Percentiles rank a stretch among this genome's conserved stretches.
Evolutionary conservation across 2,797 vertebrate genomes (phyloP).

Genomic region (Sternarchorhynchus goeldii): DNA sequence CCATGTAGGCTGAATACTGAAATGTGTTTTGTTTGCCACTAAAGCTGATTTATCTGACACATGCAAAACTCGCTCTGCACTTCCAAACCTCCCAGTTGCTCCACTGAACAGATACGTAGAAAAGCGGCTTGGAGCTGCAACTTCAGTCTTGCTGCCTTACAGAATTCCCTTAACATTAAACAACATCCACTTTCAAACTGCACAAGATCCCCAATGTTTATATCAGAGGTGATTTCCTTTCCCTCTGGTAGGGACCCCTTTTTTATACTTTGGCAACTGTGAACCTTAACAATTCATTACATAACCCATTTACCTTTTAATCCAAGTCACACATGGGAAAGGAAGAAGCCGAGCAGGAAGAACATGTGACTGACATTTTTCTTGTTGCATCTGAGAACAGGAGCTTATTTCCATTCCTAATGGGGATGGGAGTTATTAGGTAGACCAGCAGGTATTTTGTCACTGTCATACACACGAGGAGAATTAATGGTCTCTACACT

Average conservation of each 20-base stretch:
- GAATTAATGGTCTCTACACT: conserved; percentile 82
- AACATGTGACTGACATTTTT: conserved; percentile 63
- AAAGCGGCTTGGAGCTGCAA: conserved; percentile 46
- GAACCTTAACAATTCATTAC: conserved; percentile 63
- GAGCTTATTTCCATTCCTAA: conserved; percentile 78
- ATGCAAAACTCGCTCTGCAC: conserved; percentile 47
- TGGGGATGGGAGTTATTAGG: conserved; percentile 76
- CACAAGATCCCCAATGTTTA: neutral
- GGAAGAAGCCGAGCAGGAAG: conserved; percentile 54
- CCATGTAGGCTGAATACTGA: conserved; percentile 45
- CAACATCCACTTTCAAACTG: neutral
- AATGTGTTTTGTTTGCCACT: conserved; percentile 49
- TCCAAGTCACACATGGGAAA: conserved; percentile 14
- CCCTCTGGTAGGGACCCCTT: conserved; percentile 37
- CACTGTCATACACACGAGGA: conserved; percentile 77
- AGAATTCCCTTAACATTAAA: neutral
- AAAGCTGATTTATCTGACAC: conserved; percentile 48
- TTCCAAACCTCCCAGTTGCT: conserved; percentile 53
- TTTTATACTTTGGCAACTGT: conserved; percentile 26
- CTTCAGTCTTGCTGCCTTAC: conserved; percentile 8
- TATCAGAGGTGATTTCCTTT: conserved; percentile 30
- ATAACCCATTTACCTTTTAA: conserved; percentile 67
- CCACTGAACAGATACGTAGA: conserved; percentile 35
- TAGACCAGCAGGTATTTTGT: conserved; percentile 77
- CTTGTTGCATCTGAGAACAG: conserved; percentile 61